Evolutionary conservation across 2,113 vertebrate species (phyloP), one percentile per base, ranked within the genome.

Genomic region (Pseudorectes ferrugineus): DNA sequence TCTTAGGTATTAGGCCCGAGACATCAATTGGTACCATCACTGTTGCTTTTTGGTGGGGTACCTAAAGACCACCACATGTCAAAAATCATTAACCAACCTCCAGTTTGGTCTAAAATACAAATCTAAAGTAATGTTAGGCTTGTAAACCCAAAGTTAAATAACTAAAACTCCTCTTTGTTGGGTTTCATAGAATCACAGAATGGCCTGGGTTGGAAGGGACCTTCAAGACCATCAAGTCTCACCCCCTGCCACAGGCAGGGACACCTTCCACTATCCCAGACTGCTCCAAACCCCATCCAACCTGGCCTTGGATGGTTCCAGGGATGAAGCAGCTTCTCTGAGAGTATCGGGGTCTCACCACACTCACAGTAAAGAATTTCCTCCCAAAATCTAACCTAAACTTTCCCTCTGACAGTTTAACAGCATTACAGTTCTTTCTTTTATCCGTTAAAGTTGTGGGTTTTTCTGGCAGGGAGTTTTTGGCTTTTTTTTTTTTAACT

Each of bases 281-380:
- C 0, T 26, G 17, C 14, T 68, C 25, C 61, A 58, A 52, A 13
- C 23, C 26, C 10, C 0, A 0, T 38, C 43, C 52, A 67, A 0
- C 24, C 25, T 35, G 38, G 14, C 21, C 61, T 46, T 67, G 61
- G 61, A 10, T 24, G 40, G 25, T 61, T 11, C 38, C 29, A 82
- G 45, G 54, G 70, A 46, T 35, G 29, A 20, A 21, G 2, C 13
- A 75, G 54, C 38, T 68, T 54, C 38, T 68, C 29, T 59, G 45
- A 5, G 6, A 10, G 6, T 3, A 3, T 20, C 51, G 58, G 36
- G 26, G 19, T 25, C 15, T 66, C 43, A 5, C 29, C 70, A 45
- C 1, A 2, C 11, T 35, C 24, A 54, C 21, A 61, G 14, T 4
- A 21, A 75, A 61, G 25, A 46, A 48, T 40, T 61, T 82, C 40